phyloP scores from a whole-genome alignment of 2,797 vertebrate genomes.

The Sarcoramphus papa region DNA sequence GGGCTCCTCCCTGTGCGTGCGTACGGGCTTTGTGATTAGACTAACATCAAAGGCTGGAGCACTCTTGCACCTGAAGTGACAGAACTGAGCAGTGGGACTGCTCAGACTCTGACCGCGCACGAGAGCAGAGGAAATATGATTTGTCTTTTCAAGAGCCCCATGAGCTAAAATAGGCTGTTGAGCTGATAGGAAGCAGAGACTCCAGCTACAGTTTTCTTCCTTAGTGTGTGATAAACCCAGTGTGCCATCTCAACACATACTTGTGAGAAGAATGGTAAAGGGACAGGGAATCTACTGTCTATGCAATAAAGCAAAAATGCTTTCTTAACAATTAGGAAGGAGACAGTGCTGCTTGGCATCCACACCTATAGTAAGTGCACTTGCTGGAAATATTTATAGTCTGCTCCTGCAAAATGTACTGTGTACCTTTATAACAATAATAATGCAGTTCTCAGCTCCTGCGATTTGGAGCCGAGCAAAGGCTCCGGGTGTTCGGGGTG shows the following conservation, averaged over 20 bases:
- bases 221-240: not conserved
- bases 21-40: rapidly evolving
- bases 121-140: not conserved
- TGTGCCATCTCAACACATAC: not conserved
- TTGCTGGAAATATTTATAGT: slow-evolving; percentile 21
- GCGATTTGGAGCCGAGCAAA: not conserved
- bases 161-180: slow-evolving; percentile 11
- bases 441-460: not conserved
- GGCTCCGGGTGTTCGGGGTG: not conserved
- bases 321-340: not conserved
- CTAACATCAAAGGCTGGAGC: not conserved
- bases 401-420: not conserved
- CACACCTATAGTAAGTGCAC: not conserved
- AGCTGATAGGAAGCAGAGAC: slow-evolving; percentile 42
- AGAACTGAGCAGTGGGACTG: not conserved
- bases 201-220: slow-evolving; percentile 9
- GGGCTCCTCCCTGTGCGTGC: rapidly evolving
- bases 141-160: slow-evolving; percentile 38
- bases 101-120: not conserved
- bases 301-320: slow-evolving; percentile 5
- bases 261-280: not conserved
- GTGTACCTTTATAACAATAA: not conserved
- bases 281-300: not conserved
- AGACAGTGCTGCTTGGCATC: slow-evolving; percentile 25
- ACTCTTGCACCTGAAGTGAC: not conserved